These are phyloP conservation scores for Drosophila simulans DNA, from an alignment of 1,140 invertebrate genomes.

Conservation along the genomic window DNA sequence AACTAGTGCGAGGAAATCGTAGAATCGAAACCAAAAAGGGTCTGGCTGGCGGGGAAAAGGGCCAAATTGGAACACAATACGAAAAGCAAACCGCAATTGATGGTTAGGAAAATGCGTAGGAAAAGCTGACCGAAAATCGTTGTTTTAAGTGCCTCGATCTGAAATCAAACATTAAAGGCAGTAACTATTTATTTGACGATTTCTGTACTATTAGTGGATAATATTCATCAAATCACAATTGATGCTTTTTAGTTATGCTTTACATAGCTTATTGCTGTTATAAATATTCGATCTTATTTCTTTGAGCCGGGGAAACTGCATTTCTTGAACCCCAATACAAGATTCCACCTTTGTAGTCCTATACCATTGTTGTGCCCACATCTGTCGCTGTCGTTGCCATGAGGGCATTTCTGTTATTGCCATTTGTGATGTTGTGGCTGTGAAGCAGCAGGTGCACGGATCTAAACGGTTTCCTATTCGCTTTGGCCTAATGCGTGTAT, in stretches of 20 bases:
- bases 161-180: neutral
- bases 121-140: constrained; percentile 4
- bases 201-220: neutral
- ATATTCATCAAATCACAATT: neutral
- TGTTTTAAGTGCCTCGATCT: neutral
- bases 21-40: constrained; percentile 31
- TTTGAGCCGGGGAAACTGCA: neutral
- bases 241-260: neutral
- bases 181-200: neutral
- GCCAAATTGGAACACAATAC: constrained; percentile 4
- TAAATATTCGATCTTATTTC: neutral
- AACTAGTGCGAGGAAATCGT: constrained; percentile 48
- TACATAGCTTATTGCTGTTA: no score
- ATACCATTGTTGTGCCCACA: constrained; percentile 15
- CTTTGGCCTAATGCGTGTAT: constrained; percentile 54
- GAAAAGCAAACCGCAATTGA: constrained; percentile 47
- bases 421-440: constrained; percentile 39
- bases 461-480: constrained; percentile 55
- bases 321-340: neutral
- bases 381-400: constrained; percentile 34
- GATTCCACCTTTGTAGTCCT: neutral
- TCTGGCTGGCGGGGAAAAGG: neutral
- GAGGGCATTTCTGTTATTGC: constrained; percentile 32
- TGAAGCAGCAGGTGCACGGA: constrained; percentile 73
- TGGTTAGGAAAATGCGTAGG: constrained; percentile 39